phyloP scores from a whole-genome alignment of 1,140 invertebrate genomes.

The Drosophila trapezifrons region DNA sequence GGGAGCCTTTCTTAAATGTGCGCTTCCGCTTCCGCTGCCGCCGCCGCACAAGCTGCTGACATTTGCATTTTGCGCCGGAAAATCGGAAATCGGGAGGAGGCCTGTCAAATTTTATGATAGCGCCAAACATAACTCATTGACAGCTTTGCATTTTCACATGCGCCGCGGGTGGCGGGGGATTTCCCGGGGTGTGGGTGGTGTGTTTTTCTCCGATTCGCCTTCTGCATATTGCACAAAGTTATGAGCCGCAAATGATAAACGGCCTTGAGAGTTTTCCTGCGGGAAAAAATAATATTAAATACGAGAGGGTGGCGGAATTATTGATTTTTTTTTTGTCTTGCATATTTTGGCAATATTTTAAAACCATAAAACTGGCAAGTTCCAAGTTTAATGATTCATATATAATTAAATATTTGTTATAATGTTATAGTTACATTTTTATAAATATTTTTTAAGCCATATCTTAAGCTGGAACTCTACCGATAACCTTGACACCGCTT shows the following conservation, averaged over 20 bases:
- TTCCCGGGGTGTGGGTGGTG: background rate
- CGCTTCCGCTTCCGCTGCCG: constrained; percentile 55
- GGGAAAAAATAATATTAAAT: constrained; percentile 2
- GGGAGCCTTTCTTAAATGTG: constrained; percentile 66
- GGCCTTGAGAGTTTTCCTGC: constrained; percentile 26
- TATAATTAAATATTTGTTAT: too few species aligned
- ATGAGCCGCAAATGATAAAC: constrained; percentile 83
- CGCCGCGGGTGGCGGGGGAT: constrained; percentile 8
- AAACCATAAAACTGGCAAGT: background rate
- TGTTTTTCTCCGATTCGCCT: constrained; percentile 22
- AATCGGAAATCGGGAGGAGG: constrained; percentile 13
- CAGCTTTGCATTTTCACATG: constrained; percentile 82
- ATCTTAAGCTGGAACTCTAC: background rate
- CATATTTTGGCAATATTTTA: background rate
- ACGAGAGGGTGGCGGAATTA: background rate
- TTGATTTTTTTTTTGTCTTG: constrained; percentile 35
- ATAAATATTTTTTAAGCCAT: background rate
- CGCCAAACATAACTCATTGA: constrained; percentile 83
- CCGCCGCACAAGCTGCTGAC: constrained; percentile 6
- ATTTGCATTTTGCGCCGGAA: constrained; percentile 62
- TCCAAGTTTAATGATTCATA: too few species aligned
- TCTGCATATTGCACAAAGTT: constrained; percentile 83
- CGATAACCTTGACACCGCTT: background rate
- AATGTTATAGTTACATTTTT: background rate
- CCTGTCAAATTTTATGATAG: constrained; percentile 81